Evolutionary conservation across 2,888 invertebrate genomes (phyloP), one percentile per base, ranked within the genome.

Genomic region (Deilephila porcellus): DNA sequence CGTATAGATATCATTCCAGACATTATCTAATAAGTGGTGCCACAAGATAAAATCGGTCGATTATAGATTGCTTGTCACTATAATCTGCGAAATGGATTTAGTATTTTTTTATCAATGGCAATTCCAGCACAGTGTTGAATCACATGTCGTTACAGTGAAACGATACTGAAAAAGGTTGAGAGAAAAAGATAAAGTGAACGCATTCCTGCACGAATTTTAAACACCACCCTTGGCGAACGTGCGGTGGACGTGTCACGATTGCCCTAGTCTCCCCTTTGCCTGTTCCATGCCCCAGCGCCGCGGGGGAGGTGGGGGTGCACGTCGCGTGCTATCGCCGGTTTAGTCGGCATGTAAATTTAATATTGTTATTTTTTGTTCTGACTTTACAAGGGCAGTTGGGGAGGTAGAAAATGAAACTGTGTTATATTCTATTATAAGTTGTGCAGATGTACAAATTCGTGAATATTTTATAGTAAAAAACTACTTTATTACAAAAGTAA

Each of bases 381-480:
- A 90, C 89, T 91, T 90, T 86, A 91, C 93, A 93, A 93, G 93
- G 93, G 91, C 93, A 94, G 89, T 91, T 87, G 90, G 90, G 89
- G 88, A 88, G 80, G 84, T 83, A 86, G 87, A 89, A 87, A 88
- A 86, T 89, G 87, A 37, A n/a, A 8, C 32, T 56, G 56, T 11
- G 53, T 56, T 56, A 56, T 56, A 19, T 53, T 19, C 19, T 53
- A 52, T 52, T 52, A 90, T 90, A 89, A 45, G 11, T 45, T 45
- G 11, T 45, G 14, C 45, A 14, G 37, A 37, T 8, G 8, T 11
- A 45, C 45, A 14, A 45, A 11, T 45, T 45, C 11, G 45, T 45
- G 45, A 89, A 70, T 52, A 25, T n/a, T n/a, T n/a, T 19, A 19
- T 14, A 14, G 4, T 19, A 19, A 14, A 56, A n/a, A 6, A 19